Percentiles rank a stretch among this genome's conserved stretches.
Evolutionary conservation across 2,797 vertebrate species (phyloP).

Genomic region (Limnodromus scolopaceus): DNA sequence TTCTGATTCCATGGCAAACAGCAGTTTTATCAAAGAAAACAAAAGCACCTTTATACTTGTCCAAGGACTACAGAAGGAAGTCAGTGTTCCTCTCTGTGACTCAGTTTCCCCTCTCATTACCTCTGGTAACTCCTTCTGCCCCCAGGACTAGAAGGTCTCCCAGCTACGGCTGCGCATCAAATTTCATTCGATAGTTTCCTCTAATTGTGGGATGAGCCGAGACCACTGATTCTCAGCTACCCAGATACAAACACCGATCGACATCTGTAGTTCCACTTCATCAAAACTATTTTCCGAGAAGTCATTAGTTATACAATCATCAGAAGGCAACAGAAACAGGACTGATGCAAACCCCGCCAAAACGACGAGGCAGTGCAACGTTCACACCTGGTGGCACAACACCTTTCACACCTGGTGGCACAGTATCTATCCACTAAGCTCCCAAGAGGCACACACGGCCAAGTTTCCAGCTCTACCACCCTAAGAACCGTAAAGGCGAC

Average conservation of each 20-base stretch:
- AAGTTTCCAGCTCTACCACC: neutral
- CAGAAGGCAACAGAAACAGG: neutral
- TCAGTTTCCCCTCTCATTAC: neutral
- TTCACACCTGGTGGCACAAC: neutral
- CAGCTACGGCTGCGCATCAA: accelerated
- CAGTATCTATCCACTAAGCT: neutral
- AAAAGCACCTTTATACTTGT: neutral
- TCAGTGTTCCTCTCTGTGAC: neutral
- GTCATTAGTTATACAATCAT: neutral
- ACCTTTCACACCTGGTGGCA: neutral
- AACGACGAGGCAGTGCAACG: accelerated
- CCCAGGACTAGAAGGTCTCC: neutral
- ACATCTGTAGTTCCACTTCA: conserved; percentile 7
- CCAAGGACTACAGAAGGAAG: neutral
- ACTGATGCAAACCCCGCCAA: accelerated
- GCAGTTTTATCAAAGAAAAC: neutral
- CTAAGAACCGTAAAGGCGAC: neutral
- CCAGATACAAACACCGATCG: neutral
- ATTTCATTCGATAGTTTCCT: neutral
- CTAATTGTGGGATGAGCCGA: neutral
- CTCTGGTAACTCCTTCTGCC: neutral
- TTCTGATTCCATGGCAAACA: neutral
- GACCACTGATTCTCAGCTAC: neutral
- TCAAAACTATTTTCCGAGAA: neutral
- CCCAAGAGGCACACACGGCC: neutral